These are phyloP conservation scores for Chlorodrepanis virens DNA, from an alignment of 2,113 vertebrate genomes.

Conservation along the genomic window DNA sequence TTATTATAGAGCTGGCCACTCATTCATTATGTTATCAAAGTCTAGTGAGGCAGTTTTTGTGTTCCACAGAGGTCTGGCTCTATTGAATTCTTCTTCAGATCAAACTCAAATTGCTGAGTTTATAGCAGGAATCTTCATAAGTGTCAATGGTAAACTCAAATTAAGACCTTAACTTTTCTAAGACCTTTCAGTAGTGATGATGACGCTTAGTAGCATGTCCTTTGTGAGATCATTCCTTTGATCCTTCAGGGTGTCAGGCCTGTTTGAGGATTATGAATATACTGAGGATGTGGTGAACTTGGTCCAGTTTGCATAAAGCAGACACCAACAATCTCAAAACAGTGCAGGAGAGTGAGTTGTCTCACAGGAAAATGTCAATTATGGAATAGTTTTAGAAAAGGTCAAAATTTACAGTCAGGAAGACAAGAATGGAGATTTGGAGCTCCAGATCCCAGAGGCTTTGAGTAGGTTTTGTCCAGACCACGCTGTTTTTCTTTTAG, in stretches of 20 bases:
- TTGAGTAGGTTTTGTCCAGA: background rate
- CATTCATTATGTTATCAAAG: slow-evolving; percentile 54
- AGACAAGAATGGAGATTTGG: background rate
- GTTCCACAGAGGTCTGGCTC: slow-evolving; percentile 68
- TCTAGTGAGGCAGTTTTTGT: slow-evolving; percentile 26
- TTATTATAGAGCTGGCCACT: slow-evolving; percentile 75
- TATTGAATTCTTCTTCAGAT: slow-evolving; percentile 38
- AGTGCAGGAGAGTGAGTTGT: background rate
- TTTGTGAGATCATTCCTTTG: background rate
- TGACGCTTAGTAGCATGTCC: background rate
- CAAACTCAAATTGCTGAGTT: slow-evolving; percentile 69
- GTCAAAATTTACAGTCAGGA: background rate
- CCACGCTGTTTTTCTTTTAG: background rate
- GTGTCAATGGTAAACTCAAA: slow-evolving; percentile 65
- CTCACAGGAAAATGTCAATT: rapidly evolving
- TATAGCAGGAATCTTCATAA: slow-evolving; percentile 71
- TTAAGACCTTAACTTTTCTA: background rate
- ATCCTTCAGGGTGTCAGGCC: background rate
- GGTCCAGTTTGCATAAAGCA: background rate
- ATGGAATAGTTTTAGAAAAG: background rate
- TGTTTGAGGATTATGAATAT: background rate
- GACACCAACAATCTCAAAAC: background rate
- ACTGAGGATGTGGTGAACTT: background rate
- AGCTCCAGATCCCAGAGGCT: background rate
- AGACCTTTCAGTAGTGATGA: background rate